Base-by-base conservation (phyloP, 2,888 invertebrate species). In the Synergus itoensis region DNA sequence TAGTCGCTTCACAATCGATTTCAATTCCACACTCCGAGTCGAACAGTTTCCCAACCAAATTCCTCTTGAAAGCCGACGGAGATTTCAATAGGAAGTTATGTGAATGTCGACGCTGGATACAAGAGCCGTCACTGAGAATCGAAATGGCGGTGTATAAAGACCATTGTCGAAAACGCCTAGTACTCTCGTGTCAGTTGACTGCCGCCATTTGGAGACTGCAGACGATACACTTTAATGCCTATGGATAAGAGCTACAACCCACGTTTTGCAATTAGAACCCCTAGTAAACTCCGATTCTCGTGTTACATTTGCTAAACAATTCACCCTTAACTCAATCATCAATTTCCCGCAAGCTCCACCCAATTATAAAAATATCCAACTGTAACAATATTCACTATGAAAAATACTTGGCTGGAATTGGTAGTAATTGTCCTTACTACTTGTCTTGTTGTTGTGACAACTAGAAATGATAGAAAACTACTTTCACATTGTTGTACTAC, bases 1-100 rank as follows among this genome's bases (percentile, higher is more conserved):
- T 69, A 77, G 79, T 60, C 57, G 43, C 73, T 67, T 77, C 63
- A 62, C 77, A 79, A 41, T 76, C 43, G 67, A 76, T 75, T 78
- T 41, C 62, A 69, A 82, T 82, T 82, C 79, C 77, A 79, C 79
- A 80, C 76, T 77, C 77, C 77, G 77, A 81, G 80, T 63, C 76
- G 78, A 82, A 80, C 82, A 80, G 82, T 82, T 80, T 84, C 80
- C 73, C 77, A 80, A 81, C 79, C 76, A 82, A 83, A 84, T 83
- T 82, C 63, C 82, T 80, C 80, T 85, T 84, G 84, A 82, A 86
- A 86, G 82, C 87, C 86, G 84, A 69, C 84, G 85, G 86, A 88
- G 86, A 86, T 85, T 88, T 88, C 87, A 88, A 88, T 89, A 82
- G 88, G 87, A 89, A 88, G 87, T 88, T 87, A 86, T 86, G 85